Evolutionary conservation across 2,113 vertebrate species (phyloP), one percentile per base, ranked within the genome.

Genomic region (Trochalopteron elliotii): DNA sequence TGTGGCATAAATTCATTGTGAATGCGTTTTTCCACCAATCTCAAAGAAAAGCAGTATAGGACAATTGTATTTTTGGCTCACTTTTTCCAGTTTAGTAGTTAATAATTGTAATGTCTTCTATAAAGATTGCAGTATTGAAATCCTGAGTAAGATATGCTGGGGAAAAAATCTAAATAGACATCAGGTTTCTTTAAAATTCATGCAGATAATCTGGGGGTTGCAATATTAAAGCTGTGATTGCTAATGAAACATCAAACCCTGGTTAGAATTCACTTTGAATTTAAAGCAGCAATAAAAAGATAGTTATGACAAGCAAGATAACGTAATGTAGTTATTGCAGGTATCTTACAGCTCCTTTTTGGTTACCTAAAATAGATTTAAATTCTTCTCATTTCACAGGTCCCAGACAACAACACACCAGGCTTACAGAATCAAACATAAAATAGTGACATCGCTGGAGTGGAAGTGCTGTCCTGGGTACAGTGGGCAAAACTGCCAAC

Each of bases 381-480:
- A 79, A 87, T 87, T 63, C 14, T 23, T 53, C 53, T 68, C 86
- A 8, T 64, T 96, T 74, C 91, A 44, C 61, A 98, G 98, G 83
- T 96, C 97, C 59, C 98, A 96, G 91, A 83, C 96, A 89, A 20
- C 81, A 71, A 90, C 94, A 12, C 97, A 90, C 18, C 97, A 97
- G 71, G 89, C 97, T 45, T 98, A 98, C 64, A 98, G 96, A 72
- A 97, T 98, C 79, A 98, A 97, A 78, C 98, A 98, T 76, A 98
- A 98, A 94, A 98, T 98, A 35, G 96, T 98, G 44, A 98, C 98
- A 7, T 98, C 98, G 0, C 72, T 98, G 94, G 97, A 98, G 56
- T 98, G 98, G 98, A 98, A 96, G 61, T 98, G 98, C 94, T 98
- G 98, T 68, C 98, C 98, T 31, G 98, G 98, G 11, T 98, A 98